phyloP scores from a whole-genome alignment of 2,113 vertebrate species.

The Pseudorectes ferrugineus region DNA sequence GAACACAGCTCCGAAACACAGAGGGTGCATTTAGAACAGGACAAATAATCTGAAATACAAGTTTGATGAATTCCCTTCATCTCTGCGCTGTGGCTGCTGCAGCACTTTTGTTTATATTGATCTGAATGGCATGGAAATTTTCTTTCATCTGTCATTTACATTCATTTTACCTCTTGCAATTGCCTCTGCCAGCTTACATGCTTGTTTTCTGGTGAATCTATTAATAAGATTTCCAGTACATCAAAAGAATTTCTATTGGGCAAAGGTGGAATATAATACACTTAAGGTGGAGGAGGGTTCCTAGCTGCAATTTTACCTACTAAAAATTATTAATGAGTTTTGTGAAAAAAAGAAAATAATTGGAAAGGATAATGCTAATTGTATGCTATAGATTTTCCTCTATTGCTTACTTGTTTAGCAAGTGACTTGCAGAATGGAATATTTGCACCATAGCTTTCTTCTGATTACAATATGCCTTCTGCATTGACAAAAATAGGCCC shows the following conservation, averaged over 20 bases:
- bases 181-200: constrained; percentile 44
- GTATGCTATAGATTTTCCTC: constrained; percentile 17
- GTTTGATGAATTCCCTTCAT: constrained; percentile 39
- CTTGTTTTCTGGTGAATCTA: constrained; percentile 52
- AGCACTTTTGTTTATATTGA: constrained; percentile 44
- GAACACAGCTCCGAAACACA: not conserved
- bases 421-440: constrained; percentile 1
- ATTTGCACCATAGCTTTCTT: not conserved
- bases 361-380: constrained; percentile 31
- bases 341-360: not conserved
- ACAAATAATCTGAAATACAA: constrained; percentile 3
- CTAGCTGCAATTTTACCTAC: constrained; percentile 19
- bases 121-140: constrained; percentile 32
- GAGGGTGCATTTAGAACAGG: constrained; percentile 38
- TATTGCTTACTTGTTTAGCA: constrained; percentile 21
- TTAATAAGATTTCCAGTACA: constrained; percentile 46
- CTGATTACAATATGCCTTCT: not conserved
- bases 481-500: constrained; percentile 31
- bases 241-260: constrained; percentile 43
- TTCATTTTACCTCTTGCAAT: constrained; percentile 51
- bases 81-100: constrained; percentile 13
- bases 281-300: not conserved
- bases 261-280: not conserved
- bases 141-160: constrained; percentile 62
- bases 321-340: constrained; percentile 50